Conservation (phyloP, 37 sponge, comb jelly and placozoan genomes). For the Hormiphora californensis region DNA sequence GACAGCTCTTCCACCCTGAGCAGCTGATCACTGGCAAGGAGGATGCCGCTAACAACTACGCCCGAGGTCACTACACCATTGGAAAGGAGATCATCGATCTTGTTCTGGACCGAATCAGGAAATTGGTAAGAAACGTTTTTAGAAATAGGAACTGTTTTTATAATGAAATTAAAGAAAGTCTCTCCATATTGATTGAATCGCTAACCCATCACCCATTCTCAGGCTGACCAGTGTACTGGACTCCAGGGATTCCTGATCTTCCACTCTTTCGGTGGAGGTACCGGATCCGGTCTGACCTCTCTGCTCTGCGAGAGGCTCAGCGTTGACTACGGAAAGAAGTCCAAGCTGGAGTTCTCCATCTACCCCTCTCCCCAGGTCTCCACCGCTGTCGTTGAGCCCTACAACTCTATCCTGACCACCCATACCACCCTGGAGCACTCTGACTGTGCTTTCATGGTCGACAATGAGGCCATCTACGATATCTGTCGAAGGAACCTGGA, state of each 20-base stretch:
- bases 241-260: conserved; percentile 83
- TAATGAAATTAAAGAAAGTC: no score
- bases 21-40: conserved; percentile 73
- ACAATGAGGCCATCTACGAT: conserved; percentile 93
- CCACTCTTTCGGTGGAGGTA: conserved; percentile 95
- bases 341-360: conserved; percentile 86
- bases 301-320: conserved; percentile 85
- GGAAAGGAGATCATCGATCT: conserved; percentile 66
- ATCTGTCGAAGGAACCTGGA: conserved; percentile 79
- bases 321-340: conserved; percentile 94
- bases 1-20: conserved; percentile 73
- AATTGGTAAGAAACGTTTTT: no score
- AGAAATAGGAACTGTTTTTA: no score
- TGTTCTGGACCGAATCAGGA: conserved; percentile 63
- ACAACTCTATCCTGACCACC: conserved; percentile 87
- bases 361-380: conserved; percentile 90
- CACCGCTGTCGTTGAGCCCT: conserved; percentile 91
- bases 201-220: no score
- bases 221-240: conserved; percentile 80
- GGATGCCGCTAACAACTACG: conserved; percentile 79
- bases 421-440: conserved; percentile 88
- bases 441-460: conserved; percentile 94
- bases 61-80: conserved; percentile 73
- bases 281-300: conserved; percentile 92
- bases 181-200: no score